Evolutionary conservation across 2,797 vertebrate species (phyloP).

Genomic region (Enteromius argenteus): DNA sequence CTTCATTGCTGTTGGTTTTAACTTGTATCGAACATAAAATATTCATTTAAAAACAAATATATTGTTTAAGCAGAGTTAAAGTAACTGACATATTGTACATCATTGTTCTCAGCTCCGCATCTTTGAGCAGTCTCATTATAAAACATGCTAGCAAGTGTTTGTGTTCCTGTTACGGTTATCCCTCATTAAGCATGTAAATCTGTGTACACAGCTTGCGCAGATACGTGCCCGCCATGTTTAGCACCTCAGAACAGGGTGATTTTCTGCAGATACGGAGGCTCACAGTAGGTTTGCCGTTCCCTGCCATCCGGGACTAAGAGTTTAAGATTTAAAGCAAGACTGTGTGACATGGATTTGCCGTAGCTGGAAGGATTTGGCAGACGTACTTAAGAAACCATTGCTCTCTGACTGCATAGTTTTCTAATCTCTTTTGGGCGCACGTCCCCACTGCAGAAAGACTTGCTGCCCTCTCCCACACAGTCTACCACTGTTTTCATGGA

Average conservation of each 20-base stretch:
- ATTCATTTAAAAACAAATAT: neutral
- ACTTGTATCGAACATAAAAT: neutral
- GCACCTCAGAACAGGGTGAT: slow-evolving; percentile 2
- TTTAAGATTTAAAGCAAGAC: slow-evolving; percentile 60
- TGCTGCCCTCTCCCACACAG: slow-evolving; percentile 52
- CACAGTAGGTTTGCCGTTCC: slow-evolving; percentile 30
- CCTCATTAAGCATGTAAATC: slow-evolving; percentile 41
- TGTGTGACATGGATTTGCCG: slow-evolving; percentile 65
- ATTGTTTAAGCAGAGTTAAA: neutral
- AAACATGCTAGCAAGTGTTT: slow-evolving; percentile 9
- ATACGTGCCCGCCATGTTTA: slow-evolving; percentile 28
- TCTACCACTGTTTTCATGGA: slow-evolving; percentile 30
- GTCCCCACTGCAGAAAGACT: slow-evolving; percentile 47
- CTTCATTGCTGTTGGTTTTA: neutral
- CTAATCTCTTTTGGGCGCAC: slow-evolving; percentile 59
- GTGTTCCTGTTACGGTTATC: slow-evolving; percentile 25
- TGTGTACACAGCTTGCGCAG: slow-evolving; percentile 12
- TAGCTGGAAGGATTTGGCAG: slow-evolving; percentile 56
- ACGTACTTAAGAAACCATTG: slow-evolving; percentile 46
- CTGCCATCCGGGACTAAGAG: slow-evolving; percentile 44
- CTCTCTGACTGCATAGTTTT: slow-evolving; percentile 57
- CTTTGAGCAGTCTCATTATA: slow-evolving; percentile 23
- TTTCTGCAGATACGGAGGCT: slow-evolving; percentile 34
- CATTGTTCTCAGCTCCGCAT: slow-evolving; percentile 14
- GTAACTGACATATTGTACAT: slow-evolving; percentile 7